Evolutionary conservation across 2,113 vertebrate species (phyloP), one percentile per base, ranked within the genome.

Genomic region (Gallinago jamesoni): DNA sequence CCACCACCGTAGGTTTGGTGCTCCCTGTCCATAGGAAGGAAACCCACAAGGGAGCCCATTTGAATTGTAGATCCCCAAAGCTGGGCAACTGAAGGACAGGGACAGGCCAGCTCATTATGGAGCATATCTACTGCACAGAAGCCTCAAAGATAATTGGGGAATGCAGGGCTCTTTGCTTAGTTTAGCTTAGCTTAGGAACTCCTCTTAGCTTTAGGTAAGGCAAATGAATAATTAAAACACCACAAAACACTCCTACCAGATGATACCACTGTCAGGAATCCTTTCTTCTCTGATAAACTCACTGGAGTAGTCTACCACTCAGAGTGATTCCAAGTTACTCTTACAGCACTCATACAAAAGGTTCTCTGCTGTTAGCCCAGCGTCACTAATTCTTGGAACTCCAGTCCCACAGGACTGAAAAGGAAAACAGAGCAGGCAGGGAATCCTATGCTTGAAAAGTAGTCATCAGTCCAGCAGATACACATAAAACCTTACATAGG

Each of bases 381-480:
- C 5, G 23, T 18, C 62, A 87, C 55, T 70, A 74, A 70, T 16
- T 31, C 59, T 21, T 25, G 48, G 66, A 90, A 90, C 14, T 52
- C 56, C 62, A 75, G 37, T 21, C 14, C 57, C 70, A 60, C 4
- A 18, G 20, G 31, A 23, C 20, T 84, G 37, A 45, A 84, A 92
- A 79, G n/a, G 12, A 69, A 41, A 76, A 57, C 20, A 76, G 35
- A 76, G 53, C 16, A 45, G 59, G 55, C 7, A 63, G 37, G 47
- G 52, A 81, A 63, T 72, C 9, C 41, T 41, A 21, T 6, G 16
- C 27, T 48, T 8, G 1, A 86, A 53, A 43, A 0, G 0, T 1
- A 85, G 19, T 41, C 35, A 62, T 41, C 39, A 39, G 24, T 45
- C 72, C 37, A 45, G 30, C 35, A 90, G 23, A 62, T 7, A 88